These are phyloP conservation scores for Macroramphosus scolopax DNA, from an alignment of 2,797 vertebrate genomes.

Conservation along the genomic window DNA sequence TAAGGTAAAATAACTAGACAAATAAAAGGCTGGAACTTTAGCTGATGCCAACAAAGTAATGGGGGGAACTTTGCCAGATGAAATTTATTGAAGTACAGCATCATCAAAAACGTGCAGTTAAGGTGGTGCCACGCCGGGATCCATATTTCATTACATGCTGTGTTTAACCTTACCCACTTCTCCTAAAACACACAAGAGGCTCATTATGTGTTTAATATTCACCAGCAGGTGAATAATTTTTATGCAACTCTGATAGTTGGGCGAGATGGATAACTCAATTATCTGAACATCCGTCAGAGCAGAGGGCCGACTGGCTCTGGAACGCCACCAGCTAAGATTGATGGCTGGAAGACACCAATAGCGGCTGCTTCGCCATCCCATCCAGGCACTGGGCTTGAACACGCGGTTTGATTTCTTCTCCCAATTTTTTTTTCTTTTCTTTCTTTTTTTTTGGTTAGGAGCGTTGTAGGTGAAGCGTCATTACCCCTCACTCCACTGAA, in stretches of 20 bases:
- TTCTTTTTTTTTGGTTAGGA: conserved; percentile 57
- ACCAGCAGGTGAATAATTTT: conserved; percentile 99
- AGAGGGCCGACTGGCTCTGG: conserved; percentile 81
- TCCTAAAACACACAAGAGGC: conserved; percentile 92
- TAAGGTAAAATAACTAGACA: conserved; percentile 32
- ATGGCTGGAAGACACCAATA: conserved; percentile 91
- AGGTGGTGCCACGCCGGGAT: conserved; percentile 54
- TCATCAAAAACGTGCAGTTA: conserved; percentile 60
- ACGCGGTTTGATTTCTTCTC: conserved; percentile 77
- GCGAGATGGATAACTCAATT: conserved; percentile 99
- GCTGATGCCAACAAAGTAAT: conserved; percentile 38
- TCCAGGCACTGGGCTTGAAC: conserved; percentile 95
- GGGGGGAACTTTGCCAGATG: conserved; percentile 73
- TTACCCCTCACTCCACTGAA: conserved; percentile 98
- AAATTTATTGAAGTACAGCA: conserved; percentile 65
- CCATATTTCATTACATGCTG: conserved; percentile 76
- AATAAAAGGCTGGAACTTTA: conserved; percentile 29
- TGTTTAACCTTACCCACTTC: conserved; percentile 83
- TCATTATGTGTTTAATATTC: conserved; percentile 98
- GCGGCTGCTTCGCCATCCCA: conserved; percentile 91
- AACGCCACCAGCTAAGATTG: conserved; percentile 94
- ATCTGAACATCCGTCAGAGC: conserved; percentile 94
- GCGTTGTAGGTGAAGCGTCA: conserved; percentile 95
- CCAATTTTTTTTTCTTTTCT: conserved; percentile 26
- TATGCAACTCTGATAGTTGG: conserved; percentile 97